These are phyloP conservation scores for Scaptomyza tumidula DNA, from an alignment of 2,888 invertebrate genomes.

Conservation along the genomic window DNA sequence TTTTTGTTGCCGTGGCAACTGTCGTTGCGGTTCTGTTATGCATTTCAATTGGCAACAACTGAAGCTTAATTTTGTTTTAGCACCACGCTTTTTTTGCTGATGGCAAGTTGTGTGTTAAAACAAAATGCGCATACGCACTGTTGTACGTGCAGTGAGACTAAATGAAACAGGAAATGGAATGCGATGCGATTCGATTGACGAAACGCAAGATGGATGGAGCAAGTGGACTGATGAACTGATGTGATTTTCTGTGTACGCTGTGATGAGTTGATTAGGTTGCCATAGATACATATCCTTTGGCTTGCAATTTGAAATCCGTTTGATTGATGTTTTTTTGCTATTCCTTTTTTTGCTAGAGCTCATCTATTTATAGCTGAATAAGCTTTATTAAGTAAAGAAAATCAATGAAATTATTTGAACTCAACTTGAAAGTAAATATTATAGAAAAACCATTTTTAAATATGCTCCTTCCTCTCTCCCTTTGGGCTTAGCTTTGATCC, in stretches of 20 bases:
- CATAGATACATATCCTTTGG: conserved; percentile 24
- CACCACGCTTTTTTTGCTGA: conserved; percentile 13
- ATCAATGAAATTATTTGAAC: not conserved
- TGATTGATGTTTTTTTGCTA: conserved; percentile 15
- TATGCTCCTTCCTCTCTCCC: not conserved
- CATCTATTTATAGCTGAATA: not conserved
- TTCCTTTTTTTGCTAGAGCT: not conserved
- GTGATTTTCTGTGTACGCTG: conserved; percentile 14
- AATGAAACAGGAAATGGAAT: not conserved
- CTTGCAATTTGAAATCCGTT: conserved; percentile 7
- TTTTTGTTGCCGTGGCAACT: not conserved
- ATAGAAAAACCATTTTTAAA: not conserved
- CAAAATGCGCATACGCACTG: conserved; percentile 51
- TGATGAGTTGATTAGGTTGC: conserved; percentile 53
- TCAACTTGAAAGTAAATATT: not conserved
- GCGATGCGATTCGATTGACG: not conserved
- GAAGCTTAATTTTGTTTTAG: conserved; percentile 50
- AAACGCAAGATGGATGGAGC: not conserved
- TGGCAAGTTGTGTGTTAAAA: conserved; percentile 26
- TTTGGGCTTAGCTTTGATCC: conserved; percentile 7
- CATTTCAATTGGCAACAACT: conserved; percentile 57
- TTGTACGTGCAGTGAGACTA: conserved; percentile 41
- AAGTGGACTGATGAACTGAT: conserved; percentile 8
- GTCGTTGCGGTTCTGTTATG: conserved; percentile 19
- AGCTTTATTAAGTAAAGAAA: not conserved